Evolutionary conservation across 2,797 vertebrate species (phyloP), one percentile per base, ranked within the genome.

Genomic region (Sebastes matsubarae): DNA sequence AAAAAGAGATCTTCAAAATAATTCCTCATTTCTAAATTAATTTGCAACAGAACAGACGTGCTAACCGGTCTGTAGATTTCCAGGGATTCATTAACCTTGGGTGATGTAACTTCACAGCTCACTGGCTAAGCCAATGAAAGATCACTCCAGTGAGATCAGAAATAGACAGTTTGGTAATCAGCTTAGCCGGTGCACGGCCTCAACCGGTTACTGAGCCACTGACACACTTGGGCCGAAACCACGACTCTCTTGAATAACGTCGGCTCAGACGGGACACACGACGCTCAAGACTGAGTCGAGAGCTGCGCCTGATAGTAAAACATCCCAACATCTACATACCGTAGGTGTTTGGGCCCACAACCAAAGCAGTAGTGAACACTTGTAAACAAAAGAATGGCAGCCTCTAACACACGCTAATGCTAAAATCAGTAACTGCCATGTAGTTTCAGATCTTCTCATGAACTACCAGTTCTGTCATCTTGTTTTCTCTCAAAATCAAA

Each of bases 161-260:
- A 94, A 94, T 93, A 93, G 92, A 91, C 29, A 18, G 63, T 90
- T 86, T 85, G 80, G 65, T 94, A 93, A 94, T 93, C 89, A 87
- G 89, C 90, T 94, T 93, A 93, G 54, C 80, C 24, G 52, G 77
- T 29, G 36, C 77, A 64, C 34, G 69, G 25, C 71, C 78, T 83
- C 60, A 68, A 88, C 64, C 59, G 59, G 63, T 65, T 46, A 59
- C 70, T 92, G 87, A 88, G 81, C 78, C 79, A 93, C 84, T 91
- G 92, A 90, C 91, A 92, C 92, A 89, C 80, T 92, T 91, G 85
- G 89, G 73, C 80, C 72, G 67, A 80, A 76, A 87, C 30, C 25
- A 64, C 22, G 3, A 42, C 72, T 84, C 42, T 84, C 61, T 60
- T 72, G 77, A 79, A 79, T 71, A 61, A 85, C 29, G 29, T 4